Evolutionary conservation across 2,888 invertebrate genomes (phyloP).

Genomic region (Sinelater perroti): DNA sequence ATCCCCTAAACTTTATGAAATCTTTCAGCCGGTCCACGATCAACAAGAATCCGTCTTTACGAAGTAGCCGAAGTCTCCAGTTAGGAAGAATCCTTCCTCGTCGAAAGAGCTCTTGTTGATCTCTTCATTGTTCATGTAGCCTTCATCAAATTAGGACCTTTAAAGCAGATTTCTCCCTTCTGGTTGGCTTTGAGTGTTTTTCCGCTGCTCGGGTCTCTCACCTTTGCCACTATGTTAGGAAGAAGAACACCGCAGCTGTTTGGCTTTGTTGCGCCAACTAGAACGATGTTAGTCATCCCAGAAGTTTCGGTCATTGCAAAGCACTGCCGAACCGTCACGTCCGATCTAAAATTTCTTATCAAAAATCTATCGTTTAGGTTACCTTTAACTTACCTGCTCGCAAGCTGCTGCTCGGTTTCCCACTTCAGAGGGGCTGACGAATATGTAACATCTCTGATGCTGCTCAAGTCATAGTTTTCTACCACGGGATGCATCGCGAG

Average conservation of each 20-base stretch:
- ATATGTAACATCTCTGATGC: slow-evolving; percentile 55
- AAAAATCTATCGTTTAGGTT: background rate
- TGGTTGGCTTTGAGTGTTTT: slow-evolving; percentile 61
- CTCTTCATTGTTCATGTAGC: slow-evolving; percentile 62
- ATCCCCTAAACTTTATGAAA: slow-evolving; percentile 68
- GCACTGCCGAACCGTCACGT: background rate
- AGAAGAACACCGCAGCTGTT: slow-evolving; percentile 71
- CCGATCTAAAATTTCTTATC: background rate
- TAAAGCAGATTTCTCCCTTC: slow-evolving; percentile 65
- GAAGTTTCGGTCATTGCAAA: slow-evolving; percentile 17
- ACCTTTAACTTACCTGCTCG: background rate
- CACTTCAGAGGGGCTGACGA: slow-evolving; percentile 63
- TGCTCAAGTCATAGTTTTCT: slow-evolving; percentile 59
- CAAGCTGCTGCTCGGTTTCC: no score
- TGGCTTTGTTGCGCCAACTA: slow-evolving; percentile 52
- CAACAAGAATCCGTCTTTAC: slow-evolving; percentile 60
- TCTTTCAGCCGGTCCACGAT: slow-evolving; percentile 68
- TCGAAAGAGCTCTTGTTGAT: slow-evolving; percentile 63
- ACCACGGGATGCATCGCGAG: slow-evolving; percentile 63
- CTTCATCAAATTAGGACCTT: slow-evolving; percentile 65
- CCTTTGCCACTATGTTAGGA: slow-evolving; percentile 69
- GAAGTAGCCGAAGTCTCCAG: slow-evolving; percentile 65
- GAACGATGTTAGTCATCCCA: background rate
- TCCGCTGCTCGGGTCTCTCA: slow-evolving; percentile 61
- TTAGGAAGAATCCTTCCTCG: slow-evolving; percentile 61